A percentile compares a stretch with the other conserved stretches of the same genome.
Evolutionary conservation across 2,888 invertebrate genomes (phyloP).

Genomic region (Napeogenes sylphis): DNA sequence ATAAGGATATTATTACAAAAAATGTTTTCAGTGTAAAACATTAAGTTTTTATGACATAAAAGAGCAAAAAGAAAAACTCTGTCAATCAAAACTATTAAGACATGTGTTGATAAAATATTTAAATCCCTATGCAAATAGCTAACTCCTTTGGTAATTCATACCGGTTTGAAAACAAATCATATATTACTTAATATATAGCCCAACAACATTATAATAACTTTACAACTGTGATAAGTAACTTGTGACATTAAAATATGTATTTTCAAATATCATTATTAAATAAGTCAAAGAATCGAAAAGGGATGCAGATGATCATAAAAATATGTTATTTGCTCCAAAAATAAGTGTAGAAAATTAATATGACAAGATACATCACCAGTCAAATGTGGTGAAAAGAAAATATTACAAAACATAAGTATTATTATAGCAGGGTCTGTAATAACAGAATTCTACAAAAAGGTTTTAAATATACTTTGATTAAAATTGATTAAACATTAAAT

Average conservation of each 20-base stretch:
- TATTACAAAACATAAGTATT: conserved; percentile 23
- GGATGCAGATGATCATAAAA: conserved; percentile 11
- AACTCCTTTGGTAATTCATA: conserved; percentile 75
- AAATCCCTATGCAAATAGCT: conserved; percentile 67
- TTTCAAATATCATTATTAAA: conserved; percentile 16
- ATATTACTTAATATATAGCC: conserved; percentile 52
- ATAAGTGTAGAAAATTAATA: not conserved
- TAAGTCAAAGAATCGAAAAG: conserved; percentile 13
- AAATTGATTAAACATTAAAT: conserved; percentile 14
- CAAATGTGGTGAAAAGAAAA: conserved; percentile 8
- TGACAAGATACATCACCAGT: not conserved
- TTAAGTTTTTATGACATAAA: conserved; percentile 33
- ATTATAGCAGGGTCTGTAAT: conserved; percentile 24
- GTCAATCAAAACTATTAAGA: conserved; percentile 42
- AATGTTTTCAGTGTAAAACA: conserved; percentile 38
- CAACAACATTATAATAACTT: conserved; percentile 51
- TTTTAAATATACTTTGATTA: conserved; percentile 19
- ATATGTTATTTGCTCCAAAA: too few species aligned
- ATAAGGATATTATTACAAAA: conserved; percentile 48
- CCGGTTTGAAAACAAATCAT: conserved; percentile 66
- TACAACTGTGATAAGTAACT: conserved; percentile 47
- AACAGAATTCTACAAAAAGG: conserved; percentile 20
- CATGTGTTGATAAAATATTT: conserved; percentile 52
- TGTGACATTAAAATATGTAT: conserved; percentile 39
- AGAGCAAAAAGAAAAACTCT: conserved; percentile 37